Percentiles rank a stretch among this genome's conserved stretches.
These are phyloP conservation scores for Leptestheria dahalacensis DNA, from an alignment of 1,140 invertebrate genomes.

Conservation along the genomic window DNA sequence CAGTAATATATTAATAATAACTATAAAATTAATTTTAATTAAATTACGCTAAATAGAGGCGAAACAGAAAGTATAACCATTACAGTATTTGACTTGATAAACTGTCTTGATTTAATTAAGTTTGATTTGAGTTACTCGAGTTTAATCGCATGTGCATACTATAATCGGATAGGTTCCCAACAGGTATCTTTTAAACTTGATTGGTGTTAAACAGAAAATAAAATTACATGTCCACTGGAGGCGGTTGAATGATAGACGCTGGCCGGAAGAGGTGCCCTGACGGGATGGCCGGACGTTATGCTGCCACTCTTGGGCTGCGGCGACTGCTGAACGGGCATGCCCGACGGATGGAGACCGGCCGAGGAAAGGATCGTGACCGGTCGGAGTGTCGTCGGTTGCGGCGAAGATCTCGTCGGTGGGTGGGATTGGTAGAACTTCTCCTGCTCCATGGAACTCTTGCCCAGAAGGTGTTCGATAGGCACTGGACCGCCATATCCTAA, in stretches of 20 bases:
- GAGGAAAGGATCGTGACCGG: neutral
- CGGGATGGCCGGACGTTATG: slow-evolving; percentile 39
- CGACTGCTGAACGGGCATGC: slow-evolving; percentile 14
- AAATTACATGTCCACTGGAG: neutral
- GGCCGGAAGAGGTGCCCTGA: slow-evolving; percentile 25
- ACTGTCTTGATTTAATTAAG: no score
- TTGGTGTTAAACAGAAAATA: neutral
- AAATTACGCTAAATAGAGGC: no score
- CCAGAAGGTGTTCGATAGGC: neutral
- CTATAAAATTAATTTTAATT: no score
- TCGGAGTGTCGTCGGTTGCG: neutral
- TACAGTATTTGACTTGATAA: no score
- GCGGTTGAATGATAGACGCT: neutral
- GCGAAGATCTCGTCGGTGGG: slow-evolving; percentile 5
- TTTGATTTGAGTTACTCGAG: no score
- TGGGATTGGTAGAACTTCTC: slow-evolving; percentile 5
- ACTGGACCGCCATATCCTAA: neutral
- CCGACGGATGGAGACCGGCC: neutral
- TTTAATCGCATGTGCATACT: no score
- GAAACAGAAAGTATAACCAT: no score
- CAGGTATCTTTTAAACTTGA: neutral
- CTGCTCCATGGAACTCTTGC: neutral
- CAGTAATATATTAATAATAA: no score
- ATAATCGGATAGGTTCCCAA: no score
- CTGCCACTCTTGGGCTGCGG: slow-evolving; percentile 35